A percentile compares a stretch with the other conserved stretches of the same genome.
phyloP scores from a whole-genome alignment of 2,797 vertebrate species.

The Sardinella longiceps region DNA sequence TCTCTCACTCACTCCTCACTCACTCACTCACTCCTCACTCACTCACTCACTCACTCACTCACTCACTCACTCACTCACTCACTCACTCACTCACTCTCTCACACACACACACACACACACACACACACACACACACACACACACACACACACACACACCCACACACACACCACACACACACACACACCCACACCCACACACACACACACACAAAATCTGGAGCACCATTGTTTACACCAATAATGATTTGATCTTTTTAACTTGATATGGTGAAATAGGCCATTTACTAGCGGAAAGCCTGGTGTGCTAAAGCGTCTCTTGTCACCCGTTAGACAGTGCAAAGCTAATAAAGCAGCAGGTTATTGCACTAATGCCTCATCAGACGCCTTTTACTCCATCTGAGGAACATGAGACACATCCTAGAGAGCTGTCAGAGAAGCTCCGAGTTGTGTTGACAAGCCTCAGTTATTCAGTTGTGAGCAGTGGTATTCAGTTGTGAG shows the following conservation, averaged over 20 bases:
- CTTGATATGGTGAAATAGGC: background rate
- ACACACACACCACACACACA: background rate
- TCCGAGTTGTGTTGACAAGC: background rate
- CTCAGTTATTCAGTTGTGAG: background rate
- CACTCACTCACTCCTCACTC: too few relatives aligned
- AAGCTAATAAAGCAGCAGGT: slow-evolving; percentile 25
- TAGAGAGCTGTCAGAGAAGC: slow-evolving; percentile 25
- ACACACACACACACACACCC: background rate
- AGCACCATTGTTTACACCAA: background rate
- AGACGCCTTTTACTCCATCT: background rate
- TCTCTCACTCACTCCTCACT: too few relatives aligned
- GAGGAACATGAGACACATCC: background rate
- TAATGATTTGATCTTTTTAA: background rate
- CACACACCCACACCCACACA: background rate
- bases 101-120: too few relatives aligned
- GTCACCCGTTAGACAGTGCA: background rate
- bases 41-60: too few relatives aligned
- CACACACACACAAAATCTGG: too few relatives aligned
- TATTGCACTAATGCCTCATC: background rate
- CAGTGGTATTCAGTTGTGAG: background rate
- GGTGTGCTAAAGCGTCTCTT: background rate
- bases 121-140: background rate
- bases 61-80: too few relatives aligned
- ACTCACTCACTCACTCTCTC: too few relatives aligned
- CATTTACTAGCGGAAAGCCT: background rate